These are phyloP conservation scores for Psilopsiagon aurifrons DNA, from an alignment of 2,113 vertebrate species.

Conservation along the genomic window DNA sequence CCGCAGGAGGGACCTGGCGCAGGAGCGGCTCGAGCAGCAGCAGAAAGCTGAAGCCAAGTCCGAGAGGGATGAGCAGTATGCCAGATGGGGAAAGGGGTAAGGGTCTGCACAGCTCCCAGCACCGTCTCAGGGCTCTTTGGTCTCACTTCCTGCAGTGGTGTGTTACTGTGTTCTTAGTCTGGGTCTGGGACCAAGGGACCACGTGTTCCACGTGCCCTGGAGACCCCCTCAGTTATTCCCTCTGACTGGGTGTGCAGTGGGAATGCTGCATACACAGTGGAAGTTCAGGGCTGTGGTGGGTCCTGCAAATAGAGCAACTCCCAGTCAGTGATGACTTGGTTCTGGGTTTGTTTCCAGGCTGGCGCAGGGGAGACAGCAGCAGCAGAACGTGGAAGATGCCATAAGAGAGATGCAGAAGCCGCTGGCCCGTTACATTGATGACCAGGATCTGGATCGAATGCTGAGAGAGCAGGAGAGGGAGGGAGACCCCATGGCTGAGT, in stretches of 20 bases:
- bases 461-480: conserved; percentile 92
- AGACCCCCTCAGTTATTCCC: background rate
- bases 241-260: accelerated
- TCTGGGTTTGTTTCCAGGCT: conserved; percentile 74
- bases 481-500: conserved; percentile 93
- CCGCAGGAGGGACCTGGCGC: conserved; percentile 84
- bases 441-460: conserved; percentile 92
- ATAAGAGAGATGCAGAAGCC: conserved; percentile 91
- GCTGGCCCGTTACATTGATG: conserved; percentile 88
- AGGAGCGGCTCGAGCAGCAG: conserved; percentile 83
- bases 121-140: background rate
- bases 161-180: accelerated
- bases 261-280: accelerated
- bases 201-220: accelerated
- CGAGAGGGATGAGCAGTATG: conserved; percentile 86
- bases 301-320: accelerated
- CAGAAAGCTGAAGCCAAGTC: conserved; percentile 82
- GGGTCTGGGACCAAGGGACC: background rate
- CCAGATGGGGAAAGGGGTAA: conserved; percentile 95
- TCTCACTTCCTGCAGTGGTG: accelerated
- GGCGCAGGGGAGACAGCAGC: conserved; percentile 86
- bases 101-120: background rate
- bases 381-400: conserved; percentile 88
- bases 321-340: accelerated
- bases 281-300: accelerated